These are phyloP conservation scores for Neostethus bicornis DNA, from an alignment of 2,797 vertebrate species.

Conservation along the genomic window DNA sequence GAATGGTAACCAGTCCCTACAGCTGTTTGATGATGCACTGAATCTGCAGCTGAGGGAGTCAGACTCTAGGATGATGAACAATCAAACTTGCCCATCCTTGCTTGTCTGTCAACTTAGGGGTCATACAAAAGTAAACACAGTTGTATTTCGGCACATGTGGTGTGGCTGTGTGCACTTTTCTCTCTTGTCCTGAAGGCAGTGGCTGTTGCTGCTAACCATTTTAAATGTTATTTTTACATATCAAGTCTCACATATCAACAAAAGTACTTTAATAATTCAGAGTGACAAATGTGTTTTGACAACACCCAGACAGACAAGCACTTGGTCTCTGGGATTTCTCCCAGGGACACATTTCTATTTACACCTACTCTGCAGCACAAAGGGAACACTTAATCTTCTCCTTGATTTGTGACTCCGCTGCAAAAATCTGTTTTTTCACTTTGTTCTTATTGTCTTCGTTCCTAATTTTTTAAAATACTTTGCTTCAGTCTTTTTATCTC, in stretches of 20 bases:
- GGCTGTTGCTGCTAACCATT: neutral
- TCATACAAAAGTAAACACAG: conserved; percentile 25
- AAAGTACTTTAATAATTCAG: conserved; percentile 51
- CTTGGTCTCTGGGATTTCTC: conserved; percentile 62
- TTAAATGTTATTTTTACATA: conserved; percentile 40
- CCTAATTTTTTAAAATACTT: conserved; percentile 25
- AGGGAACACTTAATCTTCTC: conserved; percentile 64
- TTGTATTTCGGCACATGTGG: conserved; percentile 22
- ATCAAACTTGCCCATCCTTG: conserved; percentile 35
- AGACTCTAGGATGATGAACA: conserved; percentile 27
- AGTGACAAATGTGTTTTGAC: conserved; percentile 75
- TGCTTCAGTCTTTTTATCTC: conserved; percentile 10
- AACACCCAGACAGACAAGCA: conserved; percentile 65
- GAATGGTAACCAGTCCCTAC: conserved; percentile 44
- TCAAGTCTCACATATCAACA: conserved; percentile 43
- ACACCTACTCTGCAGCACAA: conserved; percentile 62
- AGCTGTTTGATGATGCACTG: conserved; percentile 59
- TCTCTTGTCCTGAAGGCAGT: conserved; percentile 1
- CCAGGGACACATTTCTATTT: conserved; percentile 72
- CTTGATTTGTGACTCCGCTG: conserved; percentile 61
- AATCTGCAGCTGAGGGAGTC: conserved; percentile 49
- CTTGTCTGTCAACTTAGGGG: conserved; percentile 22
- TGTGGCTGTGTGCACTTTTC: conserved; percentile 8
- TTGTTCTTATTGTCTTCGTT: conserved; percentile 26
- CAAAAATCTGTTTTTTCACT: conserved; percentile 45